phyloP scores from a whole-genome alignment of 2,797 vertebrate species.

The Onychomys arenicola region DNA sequence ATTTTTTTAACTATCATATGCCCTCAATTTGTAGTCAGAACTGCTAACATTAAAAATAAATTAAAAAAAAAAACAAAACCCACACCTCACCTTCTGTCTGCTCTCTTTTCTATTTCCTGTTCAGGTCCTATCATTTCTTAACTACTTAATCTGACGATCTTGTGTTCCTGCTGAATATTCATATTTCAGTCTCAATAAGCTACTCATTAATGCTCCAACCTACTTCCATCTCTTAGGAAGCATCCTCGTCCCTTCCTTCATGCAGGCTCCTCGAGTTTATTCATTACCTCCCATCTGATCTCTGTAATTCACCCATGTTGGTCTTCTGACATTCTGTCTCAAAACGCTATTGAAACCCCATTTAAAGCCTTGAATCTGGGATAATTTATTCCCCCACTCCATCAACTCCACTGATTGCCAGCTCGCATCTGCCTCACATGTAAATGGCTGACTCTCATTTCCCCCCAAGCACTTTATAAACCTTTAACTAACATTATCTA shows the following conservation, averaged over 20 bases:
- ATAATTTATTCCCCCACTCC: constrained; percentile 75
- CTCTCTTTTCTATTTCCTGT: constrained; percentile 59
- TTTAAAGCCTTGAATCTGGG: constrained; percentile 75
- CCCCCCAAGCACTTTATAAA: constrained; percentile 77
- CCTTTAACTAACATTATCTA: constrained; percentile 83
- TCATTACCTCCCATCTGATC: constrained; percentile 68
- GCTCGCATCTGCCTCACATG: constrained; percentile 73
- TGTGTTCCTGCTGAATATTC: constrained; percentile 77
- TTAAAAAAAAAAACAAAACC: constrained; percentile 7
- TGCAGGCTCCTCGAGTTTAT: constrained; percentile 54
- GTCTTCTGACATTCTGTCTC: constrained; percentile 71
- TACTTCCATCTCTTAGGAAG: constrained; percentile 44
- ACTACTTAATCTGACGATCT: constrained; percentile 69
- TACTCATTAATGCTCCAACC: constrained; percentile 52
- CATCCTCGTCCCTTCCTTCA: constrained; percentile 34
- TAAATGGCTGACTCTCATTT: constrained; percentile 78
- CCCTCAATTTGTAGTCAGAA: constrained; percentile 48
- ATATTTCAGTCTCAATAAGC: constrained; percentile 68
- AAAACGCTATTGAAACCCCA: constrained; percentile 70
- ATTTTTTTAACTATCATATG: constrained; percentile 67
- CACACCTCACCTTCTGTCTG: constrained; percentile 43
- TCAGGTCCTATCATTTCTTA: constrained; percentile 68
- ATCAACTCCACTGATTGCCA: constrained; percentile 75
- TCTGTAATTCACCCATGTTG: constrained; percentile 64
- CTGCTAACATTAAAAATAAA: constrained; percentile 64